Base-by-base conservation (phyloP, 2,797 vertebrate species). In the Propithecus deckenii region DNA sequence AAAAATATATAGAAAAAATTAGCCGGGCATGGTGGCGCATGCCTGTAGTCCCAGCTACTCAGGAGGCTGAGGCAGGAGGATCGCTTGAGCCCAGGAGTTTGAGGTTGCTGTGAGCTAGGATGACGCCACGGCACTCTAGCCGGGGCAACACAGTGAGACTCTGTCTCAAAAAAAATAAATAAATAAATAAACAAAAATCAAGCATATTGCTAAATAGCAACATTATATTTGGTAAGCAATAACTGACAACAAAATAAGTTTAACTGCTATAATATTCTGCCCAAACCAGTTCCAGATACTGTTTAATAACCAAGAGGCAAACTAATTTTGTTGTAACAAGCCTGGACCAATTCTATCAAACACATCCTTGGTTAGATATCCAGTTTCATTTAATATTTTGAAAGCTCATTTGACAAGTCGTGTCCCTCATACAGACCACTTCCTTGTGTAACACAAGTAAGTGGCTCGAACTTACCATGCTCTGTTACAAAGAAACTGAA, bases 391-490 rank as follows among this genome's bases (percentile, higher is more conserved):
- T 99, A 99, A 97, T 96, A 98, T 97, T 99, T 99, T 95, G 99
- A 98, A 98, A 99, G 99, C 97, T 99, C 99, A 84, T 99, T 98
- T 85, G 99, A 99, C 99, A 99, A 99, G 98, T 99, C 99, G 97
- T 99, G 99, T 98, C 99, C 99, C 98, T 99, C 99, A 85, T 98
- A 99, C 98, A 99, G 99, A 97, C 99, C 99, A 7, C 99, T 98
- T 95, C 99, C 99, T 97, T 99, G 99, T 78, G 99, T 99, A 94
- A 99, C 99, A 94, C 99, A 99, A 97, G 99, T 99, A 99, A 97
- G 99, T 99, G 43, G 99, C 98, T 98, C 99, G 99, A 97, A 99
- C 99, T 25, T 99, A 99, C 99, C 99, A 99, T 98, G 99, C 99
- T 98, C 99, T 99, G 96, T 99, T 99, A 87, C 99, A 98, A 97